Evolutionary conservation across 2,113 vertebrate genomes (phyloP).

Genomic region (Pseudolaguvia tuberculata): DNA sequence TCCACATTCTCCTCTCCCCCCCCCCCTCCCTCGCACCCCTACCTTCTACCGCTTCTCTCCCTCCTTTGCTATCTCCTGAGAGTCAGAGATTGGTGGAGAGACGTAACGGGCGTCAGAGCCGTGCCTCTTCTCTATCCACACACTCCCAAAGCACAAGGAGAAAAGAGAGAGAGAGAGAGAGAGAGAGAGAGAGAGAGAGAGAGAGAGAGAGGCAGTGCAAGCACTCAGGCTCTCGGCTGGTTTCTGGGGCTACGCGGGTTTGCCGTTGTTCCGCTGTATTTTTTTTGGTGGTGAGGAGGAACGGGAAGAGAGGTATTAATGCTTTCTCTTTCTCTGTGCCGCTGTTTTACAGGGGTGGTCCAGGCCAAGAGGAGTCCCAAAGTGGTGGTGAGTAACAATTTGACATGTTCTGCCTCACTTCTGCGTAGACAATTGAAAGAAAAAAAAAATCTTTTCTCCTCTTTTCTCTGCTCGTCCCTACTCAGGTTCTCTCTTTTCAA

Average conservation of each 20-base stretch:
- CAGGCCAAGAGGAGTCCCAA: conserved; percentile 97
- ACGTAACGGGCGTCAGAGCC: conserved; percentile 2
- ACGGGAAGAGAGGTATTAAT: conserved; percentile 76
- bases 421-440: not conserved
- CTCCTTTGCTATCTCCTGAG: not conserved
- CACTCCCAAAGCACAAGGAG: conserved; percentile 23
- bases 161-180: too few species aligned
- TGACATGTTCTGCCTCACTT: not conserved
- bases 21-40: not conserved
- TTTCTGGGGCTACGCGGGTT: conserved; percentile 17
- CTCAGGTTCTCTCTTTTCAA: too few species aligned
- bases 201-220: conserved; percentile 22
- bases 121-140: conserved; percentile 23
- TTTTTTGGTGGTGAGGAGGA: conserved; percentile 65
- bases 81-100: conserved; percentile 45
- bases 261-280: conserved; percentile 24
- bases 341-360: conserved; percentile 91
- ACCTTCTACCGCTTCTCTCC: not conserved
- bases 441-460: not conserved
- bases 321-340: conserved; percentile 77
- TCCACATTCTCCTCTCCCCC: conserved; percentile 12
- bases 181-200: conserved; percentile 25
- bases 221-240: not conserved
- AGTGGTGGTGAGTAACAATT: conserved; percentile 88
- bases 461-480: too few species aligned